phyloP scores from a whole-genome alignment of 2,113 vertebrate genomes.

The Gnathochromis pfefferi region DNA sequence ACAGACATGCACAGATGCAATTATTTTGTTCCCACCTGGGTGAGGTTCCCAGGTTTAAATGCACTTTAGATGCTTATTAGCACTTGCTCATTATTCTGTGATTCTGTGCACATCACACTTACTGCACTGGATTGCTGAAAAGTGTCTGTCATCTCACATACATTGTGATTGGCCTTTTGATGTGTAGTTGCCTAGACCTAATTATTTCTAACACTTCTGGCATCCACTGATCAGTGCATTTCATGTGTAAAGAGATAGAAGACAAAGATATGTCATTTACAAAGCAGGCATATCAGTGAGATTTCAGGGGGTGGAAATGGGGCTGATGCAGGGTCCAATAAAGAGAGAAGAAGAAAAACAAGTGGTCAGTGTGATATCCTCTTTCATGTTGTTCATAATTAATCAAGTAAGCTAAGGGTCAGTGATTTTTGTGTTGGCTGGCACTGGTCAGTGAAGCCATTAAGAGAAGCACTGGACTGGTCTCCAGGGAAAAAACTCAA shows the following conservation, averaged over 20 bases:
- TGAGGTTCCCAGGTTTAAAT: background rate
- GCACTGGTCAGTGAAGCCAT: background rate
- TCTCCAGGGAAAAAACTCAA: background rate
- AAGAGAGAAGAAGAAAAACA: background rate
- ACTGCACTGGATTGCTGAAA: background rate
- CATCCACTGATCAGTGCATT: background rate
- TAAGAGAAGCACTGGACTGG: background rate
- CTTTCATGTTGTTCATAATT: background rate
- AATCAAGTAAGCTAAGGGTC: background rate
- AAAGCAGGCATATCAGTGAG: background rate
- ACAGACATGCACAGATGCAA: background rate
- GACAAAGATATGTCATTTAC: background rate
- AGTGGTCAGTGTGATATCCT: background rate
- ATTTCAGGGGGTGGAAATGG: background rate
- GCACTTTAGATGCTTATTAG: background rate
- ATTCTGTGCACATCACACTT: background rate
- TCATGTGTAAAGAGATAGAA: background rate
- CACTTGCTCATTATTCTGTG: background rate
- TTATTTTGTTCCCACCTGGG: background rate
- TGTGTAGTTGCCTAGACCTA: background rate
- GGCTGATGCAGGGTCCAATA: background rate
- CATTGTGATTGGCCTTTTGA: background rate
- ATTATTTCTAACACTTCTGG: background rate
- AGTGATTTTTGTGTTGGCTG: background rate
- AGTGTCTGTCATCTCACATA: background rate